Base-by-base conservation (phyloP, 2,797 vertebrate species). In the Paramormyrops hopkinsi region DNA sequence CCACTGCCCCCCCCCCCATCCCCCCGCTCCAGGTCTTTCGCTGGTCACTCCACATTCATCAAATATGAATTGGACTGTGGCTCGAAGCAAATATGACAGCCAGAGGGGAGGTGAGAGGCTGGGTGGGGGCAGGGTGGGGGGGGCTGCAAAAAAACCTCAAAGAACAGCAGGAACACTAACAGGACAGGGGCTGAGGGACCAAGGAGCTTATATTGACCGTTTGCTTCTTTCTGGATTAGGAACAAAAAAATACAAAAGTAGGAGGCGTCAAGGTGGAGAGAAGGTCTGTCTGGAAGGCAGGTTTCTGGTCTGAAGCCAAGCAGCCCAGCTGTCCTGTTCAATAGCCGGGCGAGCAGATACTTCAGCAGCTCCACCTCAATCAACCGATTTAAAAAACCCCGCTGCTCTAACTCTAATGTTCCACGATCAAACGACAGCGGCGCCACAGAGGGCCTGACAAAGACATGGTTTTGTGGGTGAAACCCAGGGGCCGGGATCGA, bases 31-130 rank as follows among this genome's bases (percentile, higher is more conserved):
- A 54, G 53, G 53, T 54, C 91, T 93, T 89, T 91, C 56, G 69
- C 88, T 69, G 88, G 83, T 89, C 90, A 91, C 93, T 95, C 92
- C 92, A 91, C 94, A 95, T 95, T 96, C 95, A 95, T 86, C 95
- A 90, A 46, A n/a, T n/a, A 48, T 89, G 82, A 6, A 89, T 89
- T 79, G 46, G 62, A 76, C 86, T 53, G 76, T 79, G 37, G 41
- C 53, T 29, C 88, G 44, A 54, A 51, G 54, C 41, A 11, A 11
- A 50, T 33, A 65, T 29, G 12, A 62, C 22, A 41, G 33, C 84
- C 73, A 46, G 76, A 56, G 62, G 62, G 56, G 56, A 44, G 44
- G 44, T 51, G 50, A 51, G 50, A 14, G 2, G 11, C 53, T 19
- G 53, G 14, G 50, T 51, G 50, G 12, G 51, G 12, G 53, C 14